A percentile compares a stretch with the other conserved stretches of the same genome.
Evolutionary conservation across 2,113 vertebrate genomes (phyloP).

Genomic region (Megalops atlanticus): DNA sequence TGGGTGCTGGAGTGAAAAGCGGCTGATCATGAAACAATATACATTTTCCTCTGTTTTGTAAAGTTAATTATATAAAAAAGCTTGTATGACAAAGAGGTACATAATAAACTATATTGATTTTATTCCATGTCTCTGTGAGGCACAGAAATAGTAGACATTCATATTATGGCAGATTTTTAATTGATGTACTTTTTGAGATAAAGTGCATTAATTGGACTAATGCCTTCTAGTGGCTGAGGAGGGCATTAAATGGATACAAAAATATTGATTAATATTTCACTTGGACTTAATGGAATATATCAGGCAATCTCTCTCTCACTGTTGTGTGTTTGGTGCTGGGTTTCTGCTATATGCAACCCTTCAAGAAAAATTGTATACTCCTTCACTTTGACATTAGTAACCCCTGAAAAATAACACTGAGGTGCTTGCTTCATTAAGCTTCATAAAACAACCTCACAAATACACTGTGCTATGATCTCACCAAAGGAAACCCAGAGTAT

Average conservation of each 20-base stretch:
- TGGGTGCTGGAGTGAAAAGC: conserved; percentile 45
- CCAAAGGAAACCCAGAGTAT: neutral
- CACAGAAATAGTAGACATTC: neutral
- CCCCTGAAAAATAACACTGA: no score
- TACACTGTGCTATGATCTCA: neutral
- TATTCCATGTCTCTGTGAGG: neutral
- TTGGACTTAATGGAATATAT: neutral
- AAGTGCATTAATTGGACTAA: no score
- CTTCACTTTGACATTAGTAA: no score
- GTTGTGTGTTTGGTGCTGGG: no score
- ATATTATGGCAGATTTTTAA: neutral
- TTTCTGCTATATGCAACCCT: no score
- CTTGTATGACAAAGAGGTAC: neutral
- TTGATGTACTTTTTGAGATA: neutral
- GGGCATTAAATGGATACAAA: conserved; percentile 30
- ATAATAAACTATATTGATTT: neutral
- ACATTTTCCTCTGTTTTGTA: conserved; percentile 7
- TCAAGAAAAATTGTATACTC: no score
- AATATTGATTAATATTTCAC: conserved; percentile 14
- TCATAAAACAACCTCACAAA: neutral
- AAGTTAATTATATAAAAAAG: conserved; percentile 5
- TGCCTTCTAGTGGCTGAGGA: conserved; percentile 50
- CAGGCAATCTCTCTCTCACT: neutral
- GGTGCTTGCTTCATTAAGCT: neutral
- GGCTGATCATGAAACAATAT: conserved; percentile 45